phyloP scores from a whole-genome alignment of 2,113 vertebrate genomes.

The Amphilophus citrinellus region DNA sequence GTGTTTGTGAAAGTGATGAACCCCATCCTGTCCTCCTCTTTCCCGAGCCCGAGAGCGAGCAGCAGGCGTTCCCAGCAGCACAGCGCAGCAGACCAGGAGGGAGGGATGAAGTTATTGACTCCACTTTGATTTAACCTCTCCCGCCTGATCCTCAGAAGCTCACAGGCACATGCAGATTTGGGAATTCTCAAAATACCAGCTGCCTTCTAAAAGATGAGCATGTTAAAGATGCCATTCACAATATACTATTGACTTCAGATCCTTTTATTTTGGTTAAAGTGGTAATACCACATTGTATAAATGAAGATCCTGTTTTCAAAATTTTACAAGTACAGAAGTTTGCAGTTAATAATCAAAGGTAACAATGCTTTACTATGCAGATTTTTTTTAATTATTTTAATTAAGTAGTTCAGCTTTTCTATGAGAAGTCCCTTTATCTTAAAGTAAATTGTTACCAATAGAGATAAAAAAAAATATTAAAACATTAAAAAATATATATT shows the following conservation, averaged over 20 bases:
- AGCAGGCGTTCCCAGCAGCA: constrained; percentile 70
- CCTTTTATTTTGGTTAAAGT: neutral
- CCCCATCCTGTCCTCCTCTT: constrained; percentile 66
- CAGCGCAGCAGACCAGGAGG: constrained; percentile 50
- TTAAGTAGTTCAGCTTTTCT: no score
- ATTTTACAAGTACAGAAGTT: neutral
- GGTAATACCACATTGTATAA: neutral
- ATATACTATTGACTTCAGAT: neutral
- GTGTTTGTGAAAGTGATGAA: constrained; percentile 65
- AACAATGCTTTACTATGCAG: neutral
- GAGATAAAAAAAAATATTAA: neutral
- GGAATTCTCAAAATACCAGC: constrained; percentile 55
- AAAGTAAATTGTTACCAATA: neutral
- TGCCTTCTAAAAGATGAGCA: constrained; percentile 1
- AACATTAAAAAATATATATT: no score
- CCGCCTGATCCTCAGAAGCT: constrained; percentile 57
- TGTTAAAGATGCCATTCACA: constrained; percentile 1
- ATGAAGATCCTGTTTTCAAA: neutral
- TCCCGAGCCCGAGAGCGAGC: constrained; percentile 51
- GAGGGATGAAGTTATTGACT: constrained; percentile 76
- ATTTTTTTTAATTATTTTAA: accelerated
- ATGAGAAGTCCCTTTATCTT: no score
- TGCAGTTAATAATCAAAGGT: neutral
- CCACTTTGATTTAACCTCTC: constrained; percentile 76
- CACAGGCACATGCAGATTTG: constrained; percentile 57